Conservation (phyloP, 1,140 invertebrate genomes). For the Meloidogyne floridensis region DNA sequence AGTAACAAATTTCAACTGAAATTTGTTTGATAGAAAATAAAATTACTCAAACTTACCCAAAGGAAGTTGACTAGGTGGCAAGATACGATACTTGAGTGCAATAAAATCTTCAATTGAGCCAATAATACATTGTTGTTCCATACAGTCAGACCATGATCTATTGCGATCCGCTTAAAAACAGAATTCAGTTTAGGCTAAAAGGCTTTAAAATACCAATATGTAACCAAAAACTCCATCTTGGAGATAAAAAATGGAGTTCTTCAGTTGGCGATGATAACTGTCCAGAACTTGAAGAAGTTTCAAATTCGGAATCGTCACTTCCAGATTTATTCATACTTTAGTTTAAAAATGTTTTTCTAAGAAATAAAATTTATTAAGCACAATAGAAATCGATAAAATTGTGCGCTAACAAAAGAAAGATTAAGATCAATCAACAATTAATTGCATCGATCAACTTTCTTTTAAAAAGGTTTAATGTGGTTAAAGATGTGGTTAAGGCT, state of each 20-base stretch:
- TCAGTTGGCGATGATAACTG: not conserved
- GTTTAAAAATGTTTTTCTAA: too few relatives aligned
- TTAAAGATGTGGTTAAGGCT: too few relatives aligned
- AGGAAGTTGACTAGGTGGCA: not conserved
- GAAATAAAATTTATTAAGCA: too few relatives aligned
- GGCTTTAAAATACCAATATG: constrained; percentile 1
- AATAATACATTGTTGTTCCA: not conserved
- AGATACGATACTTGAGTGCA: not conserved
- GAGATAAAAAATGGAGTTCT: not conserved
- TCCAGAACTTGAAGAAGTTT: too few relatives aligned
- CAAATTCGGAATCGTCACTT: too few relatives aligned
- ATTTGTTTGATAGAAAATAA: not conserved
- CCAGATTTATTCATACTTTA: too few relatives aligned
- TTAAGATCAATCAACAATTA: too few relatives aligned
- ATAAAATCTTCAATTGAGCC: constrained; percentile 3
- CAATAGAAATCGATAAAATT: too few relatives aligned
- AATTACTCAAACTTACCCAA: not conserved
- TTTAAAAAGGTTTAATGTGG: too few relatives aligned
- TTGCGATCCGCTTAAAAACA: not conserved
- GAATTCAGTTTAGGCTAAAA: not conserved
- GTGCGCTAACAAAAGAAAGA: too few relatives aligned
- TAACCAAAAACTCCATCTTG: not conserved
- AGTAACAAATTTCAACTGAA: not conserved
- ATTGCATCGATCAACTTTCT: too few relatives aligned
- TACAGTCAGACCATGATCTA: not conserved